Evolutionary conservation across 2,797 vertebrate genomes (phyloP).

Genomic region (Gymnothorax reevesii): DNA sequence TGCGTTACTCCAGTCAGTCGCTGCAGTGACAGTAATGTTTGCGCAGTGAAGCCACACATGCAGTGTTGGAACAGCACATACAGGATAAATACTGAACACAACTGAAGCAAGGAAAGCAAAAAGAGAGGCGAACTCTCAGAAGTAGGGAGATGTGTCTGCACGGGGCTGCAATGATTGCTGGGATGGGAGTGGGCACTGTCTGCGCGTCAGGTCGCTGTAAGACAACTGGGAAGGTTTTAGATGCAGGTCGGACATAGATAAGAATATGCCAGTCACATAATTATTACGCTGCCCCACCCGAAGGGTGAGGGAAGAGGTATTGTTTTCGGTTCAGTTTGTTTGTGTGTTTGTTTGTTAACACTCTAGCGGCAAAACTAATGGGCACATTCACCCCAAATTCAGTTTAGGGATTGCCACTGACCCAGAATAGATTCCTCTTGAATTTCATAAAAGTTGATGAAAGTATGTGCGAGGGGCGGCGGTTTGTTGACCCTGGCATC

Average conservation of each 20-base stretch:
- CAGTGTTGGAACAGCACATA: not conserved
- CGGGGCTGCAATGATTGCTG: slow-evolving; percentile 95
- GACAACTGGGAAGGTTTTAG: slow-evolving; percentile 95
- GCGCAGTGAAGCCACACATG: not conserved
- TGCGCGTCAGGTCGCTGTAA: slow-evolving; percentile 98
- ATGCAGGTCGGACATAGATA: slow-evolving; percentile 79
- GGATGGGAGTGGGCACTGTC: slow-evolving; percentile 96
- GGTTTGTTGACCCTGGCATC: too few relatives aligned
- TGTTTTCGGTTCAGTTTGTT: too few relatives aligned
- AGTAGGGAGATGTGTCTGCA: slow-evolving; percentile 94
- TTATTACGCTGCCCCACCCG: too few relatives aligned
- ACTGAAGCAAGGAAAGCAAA: not conserved
- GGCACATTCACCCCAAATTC: too few relatives aligned
- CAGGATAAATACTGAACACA: not conserved
- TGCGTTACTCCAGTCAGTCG: not conserved
- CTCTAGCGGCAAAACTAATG: too few relatives aligned
- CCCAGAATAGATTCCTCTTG: too few relatives aligned
- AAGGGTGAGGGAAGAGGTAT: too few relatives aligned
- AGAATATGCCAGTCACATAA: slow-evolving; percentile 6
- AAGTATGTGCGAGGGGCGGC: too few relatives aligned
- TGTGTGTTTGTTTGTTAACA: too few relatives aligned
- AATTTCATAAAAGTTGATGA: too few relatives aligned
- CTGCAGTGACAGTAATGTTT: not conserved
- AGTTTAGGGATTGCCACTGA: too few relatives aligned
- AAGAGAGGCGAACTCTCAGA: slow-evolving; percentile 79